Evolutionary conservation across 2,888 invertebrate species (phyloP).

Genomic region (Fragum fragum): DNA sequence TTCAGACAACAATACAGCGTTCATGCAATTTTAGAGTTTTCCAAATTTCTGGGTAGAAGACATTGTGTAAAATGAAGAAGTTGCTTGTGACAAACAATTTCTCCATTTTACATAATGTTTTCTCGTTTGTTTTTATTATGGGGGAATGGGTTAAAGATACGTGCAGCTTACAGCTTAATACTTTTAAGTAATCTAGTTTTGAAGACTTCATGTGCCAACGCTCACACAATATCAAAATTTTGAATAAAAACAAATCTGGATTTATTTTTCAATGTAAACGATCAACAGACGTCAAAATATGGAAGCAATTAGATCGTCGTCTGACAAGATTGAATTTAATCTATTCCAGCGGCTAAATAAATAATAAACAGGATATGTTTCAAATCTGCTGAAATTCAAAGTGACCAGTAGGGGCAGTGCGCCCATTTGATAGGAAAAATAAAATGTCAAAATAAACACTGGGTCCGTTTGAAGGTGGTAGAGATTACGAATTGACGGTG

Average conservation of each 20-base stretch:
- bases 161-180: too few relatives aligned
- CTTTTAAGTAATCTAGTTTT: too few relatives aligned
- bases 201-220: too few relatives aligned
- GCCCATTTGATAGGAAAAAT: constrained; percentile 11
- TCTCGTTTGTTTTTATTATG: too few relatives aligned
- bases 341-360: constrained; percentile 14
- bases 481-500: not conserved
- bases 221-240: too few relatives aligned
- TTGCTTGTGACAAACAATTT: too few relatives aligned
- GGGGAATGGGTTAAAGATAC: too few relatives aligned
- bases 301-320: constrained; percentile 8
- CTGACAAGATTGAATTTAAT: not conserved
- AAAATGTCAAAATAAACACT: constrained; percentile 30
- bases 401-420: not conserved
- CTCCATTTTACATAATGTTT: too few relatives aligned
- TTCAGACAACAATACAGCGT: too few relatives aligned
- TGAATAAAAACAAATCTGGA: not conserved
- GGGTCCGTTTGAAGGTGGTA: constrained; percentile 7
- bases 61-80: too few relatives aligned
- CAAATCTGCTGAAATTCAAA: constrained; percentile 11
- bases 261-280: constrained; percentile 7
- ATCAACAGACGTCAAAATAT: constrained; percentile 19
- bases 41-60: too few relatives aligned
- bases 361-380: constrained; percentile 17
- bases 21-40: too few relatives aligned